phyloP scores from a whole-genome alignment of 2,797 vertebrate species.

The Acipenser oxyrinchus region DNA sequence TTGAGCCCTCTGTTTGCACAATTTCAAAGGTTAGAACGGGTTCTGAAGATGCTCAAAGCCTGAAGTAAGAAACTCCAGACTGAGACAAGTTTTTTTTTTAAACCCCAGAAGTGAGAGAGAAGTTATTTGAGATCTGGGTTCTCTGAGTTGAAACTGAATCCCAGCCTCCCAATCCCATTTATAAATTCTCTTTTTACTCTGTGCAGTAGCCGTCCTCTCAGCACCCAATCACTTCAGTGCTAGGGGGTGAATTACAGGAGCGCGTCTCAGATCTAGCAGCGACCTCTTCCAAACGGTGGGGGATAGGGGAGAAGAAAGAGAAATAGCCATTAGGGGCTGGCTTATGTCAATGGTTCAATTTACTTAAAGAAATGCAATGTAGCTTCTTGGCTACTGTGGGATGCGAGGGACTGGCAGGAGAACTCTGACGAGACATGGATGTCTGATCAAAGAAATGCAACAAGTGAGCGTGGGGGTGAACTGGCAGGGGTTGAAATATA shows the following conservation, averaged over 20 bases:
- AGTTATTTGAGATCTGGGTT: neutral
- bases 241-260: constrained; percentile 31
- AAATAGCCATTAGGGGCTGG: constrained; percentile 18
- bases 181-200: constrained; percentile 26
- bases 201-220: constrained; percentile 23
- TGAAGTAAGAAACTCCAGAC: too few relatives aligned
- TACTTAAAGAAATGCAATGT: constrained; percentile 28
- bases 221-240: constrained; percentile 16
- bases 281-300: constrained; percentile 20
- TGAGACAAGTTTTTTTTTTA: too few relatives aligned
- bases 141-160: constrained; percentile 17
- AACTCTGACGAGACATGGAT: constrained; percentile 35
- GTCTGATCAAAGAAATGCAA: constrained; percentile 38
- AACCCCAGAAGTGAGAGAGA: too few relatives aligned
- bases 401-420: constrained; percentile 24
- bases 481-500: neutral
- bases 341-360: constrained; percentile 36
- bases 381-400: constrained; percentile 28
- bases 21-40: too few relatives aligned
- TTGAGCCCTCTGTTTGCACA: too few relatives aligned
- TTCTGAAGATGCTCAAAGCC: too few relatives aligned
- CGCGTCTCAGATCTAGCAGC: constrained; percentile 24
- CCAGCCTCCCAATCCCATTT: constrained; percentile 33
- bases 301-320: neutral
- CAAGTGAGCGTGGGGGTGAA: constrained; percentile 26